Base-by-base conservation (phyloP, 2,113 vertebrate species). In the Oceanodroma tethys region DNA sequence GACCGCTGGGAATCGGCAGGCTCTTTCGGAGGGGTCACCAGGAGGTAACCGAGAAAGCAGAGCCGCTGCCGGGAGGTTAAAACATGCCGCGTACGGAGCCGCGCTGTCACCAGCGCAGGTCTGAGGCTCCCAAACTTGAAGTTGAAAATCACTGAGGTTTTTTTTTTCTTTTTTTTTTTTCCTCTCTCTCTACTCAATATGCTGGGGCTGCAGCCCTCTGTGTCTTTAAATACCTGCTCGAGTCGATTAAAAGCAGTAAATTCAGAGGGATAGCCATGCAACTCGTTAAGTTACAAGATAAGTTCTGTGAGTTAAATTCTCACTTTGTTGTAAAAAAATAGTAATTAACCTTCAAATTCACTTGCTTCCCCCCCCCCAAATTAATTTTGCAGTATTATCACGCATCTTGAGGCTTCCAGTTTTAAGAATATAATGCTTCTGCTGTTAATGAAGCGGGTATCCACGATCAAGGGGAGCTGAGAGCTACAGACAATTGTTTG, bases 401-500 rank as follows among this genome's bases (percentile, higher is more conserved):
- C 75, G 66, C 91, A 95, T 95, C 93, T 94, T 40, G 85, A 95
- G 90, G 91, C 78, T 95, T 96, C 93, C 90, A 87, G 88, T 95
- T 92, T 97, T 96, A 96, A 92, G 94, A 62, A 84, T 95, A 87
- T 85, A 95, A 96, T 73, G 93, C 94, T 97, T 81, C 68, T 96
- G 94, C 95, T 97, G 96, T 96, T 95, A 97, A 97, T 96, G 96
- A 97, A 96, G 94, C 74, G 88, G 60, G 78, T 87, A 93, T 95
- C 65, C 83, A 83, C 55, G 85, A 96, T 92, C 94, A 98, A 97
- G 96, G 81, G 91, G 74, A 93, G 83, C 92, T 92, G 93, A 87
- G 71, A 92, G 95, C 93, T 70, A 78, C 91, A 95, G 92, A 96
- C 95, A 95, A 93, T 85, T 92, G 92, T 85, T 94, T 95, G 95